These are phyloP conservation scores for Drosophila kikkawai DNA, from an alignment of 1,140 invertebrate genomes.

Conservation along the genomic window DNA sequence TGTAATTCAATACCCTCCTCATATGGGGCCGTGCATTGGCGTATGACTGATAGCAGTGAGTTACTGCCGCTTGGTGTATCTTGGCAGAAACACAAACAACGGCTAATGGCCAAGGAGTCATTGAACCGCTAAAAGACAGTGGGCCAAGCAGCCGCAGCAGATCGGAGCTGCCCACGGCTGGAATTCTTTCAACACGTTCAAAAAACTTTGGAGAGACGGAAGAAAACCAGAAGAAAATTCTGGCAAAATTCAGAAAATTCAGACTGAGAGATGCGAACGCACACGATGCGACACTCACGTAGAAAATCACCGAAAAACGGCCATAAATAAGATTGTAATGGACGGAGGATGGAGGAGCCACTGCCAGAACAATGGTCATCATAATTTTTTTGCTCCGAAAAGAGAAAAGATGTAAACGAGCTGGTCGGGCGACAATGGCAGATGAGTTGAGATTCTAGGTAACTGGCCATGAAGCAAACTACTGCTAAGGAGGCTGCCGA, in stretches of 20 bases:
- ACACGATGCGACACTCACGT: conserved; percentile 33
- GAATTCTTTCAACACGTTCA: conserved; percentile 24
- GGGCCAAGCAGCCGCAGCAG: conserved; percentile 27
- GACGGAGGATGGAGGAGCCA: conserved; percentile 20
- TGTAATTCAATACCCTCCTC: conserved; percentile 72
- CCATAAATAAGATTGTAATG: conserved; percentile 79
- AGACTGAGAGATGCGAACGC: conserved; percentile 17
- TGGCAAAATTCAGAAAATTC: conserved; percentile 9
- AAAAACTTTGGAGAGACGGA: neutral
- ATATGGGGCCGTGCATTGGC: conserved; percentile 62
- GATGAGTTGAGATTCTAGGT: conserved; percentile 44
- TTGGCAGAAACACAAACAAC: conserved; percentile 44
- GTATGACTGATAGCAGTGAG: conserved; percentile 78
- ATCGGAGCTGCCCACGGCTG: conserved; percentile 26
- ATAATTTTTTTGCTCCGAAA: conserved; percentile 66
- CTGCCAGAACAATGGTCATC: conserved; percentile 61
- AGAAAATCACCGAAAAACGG: conserved; percentile 20
- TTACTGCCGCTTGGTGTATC: conserved; percentile 57
- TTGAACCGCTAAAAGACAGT: conserved; percentile 60
- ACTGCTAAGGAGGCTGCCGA: conserved; percentile 32
- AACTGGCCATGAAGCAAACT: conserved; percentile 46
- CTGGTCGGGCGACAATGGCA: conserved; percentile 58
- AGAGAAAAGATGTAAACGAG: conserved; percentile 61
- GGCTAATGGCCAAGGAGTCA: conserved; percentile 68
- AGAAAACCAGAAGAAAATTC: conserved; percentile 8